Evolutionary conservation across 2,113 vertebrate species (phyloP).

Genomic region (Microcebus ravelobensis): DNA sequence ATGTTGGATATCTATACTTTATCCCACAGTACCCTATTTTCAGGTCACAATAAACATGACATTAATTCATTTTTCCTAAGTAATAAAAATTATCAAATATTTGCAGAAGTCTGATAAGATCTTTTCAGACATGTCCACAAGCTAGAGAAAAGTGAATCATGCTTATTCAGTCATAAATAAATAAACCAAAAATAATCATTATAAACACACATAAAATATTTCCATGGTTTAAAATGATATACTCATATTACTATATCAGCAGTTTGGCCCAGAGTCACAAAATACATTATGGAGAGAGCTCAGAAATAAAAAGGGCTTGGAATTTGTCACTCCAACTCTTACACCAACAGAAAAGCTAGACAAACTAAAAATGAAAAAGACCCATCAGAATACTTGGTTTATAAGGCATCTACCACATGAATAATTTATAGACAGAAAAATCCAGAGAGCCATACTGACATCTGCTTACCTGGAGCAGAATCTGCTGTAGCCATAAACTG

Average conservation of each 20-base stretch:
- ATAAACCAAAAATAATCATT: background rate
- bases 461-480: background rate
- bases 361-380: background rate
- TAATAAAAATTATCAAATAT: background rate
- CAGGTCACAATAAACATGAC: background rate
- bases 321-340: background rate
- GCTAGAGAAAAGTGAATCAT: background rate
- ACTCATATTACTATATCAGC: conserved; percentile 40
- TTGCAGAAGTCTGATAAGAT: background rate
- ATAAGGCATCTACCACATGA: background rate
- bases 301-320: background rate
- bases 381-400: background rate
- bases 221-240: background rate
- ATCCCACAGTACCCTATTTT: background rate
- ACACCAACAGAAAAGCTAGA: background rate
- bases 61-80: background rate
- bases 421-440: background rate
- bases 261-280: background rate
- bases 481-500: background rate
- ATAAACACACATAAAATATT: background rate
- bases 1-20: background rate
- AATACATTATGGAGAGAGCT: conserved; percentile 41
- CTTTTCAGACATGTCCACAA: background rate
- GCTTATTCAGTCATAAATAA: background rate
- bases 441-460: background rate